Evolutionary conservation across 2,888 invertebrate genomes (phyloP), one percentile per base, ranked within the genome.

Genomic region (Pachycephus smyrnensis): DNA sequence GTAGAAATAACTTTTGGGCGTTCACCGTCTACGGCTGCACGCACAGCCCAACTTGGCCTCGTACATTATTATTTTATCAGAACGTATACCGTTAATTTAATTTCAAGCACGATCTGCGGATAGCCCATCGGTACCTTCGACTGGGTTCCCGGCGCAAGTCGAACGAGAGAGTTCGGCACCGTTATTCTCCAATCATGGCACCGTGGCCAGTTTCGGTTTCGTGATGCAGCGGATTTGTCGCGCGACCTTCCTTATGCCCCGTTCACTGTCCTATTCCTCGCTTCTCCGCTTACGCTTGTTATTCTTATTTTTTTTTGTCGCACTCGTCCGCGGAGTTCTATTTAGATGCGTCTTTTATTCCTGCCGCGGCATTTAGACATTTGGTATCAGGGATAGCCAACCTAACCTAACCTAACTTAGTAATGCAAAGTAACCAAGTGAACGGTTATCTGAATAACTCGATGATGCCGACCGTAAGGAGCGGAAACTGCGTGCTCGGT

Each of bases 21-120:
- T 23, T 55, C 40, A 1, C 40, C 40, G 40, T 55, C 23, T 55
- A 55, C 23, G 40, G 40, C 40, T 55, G 40, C 40, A 55, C 40
- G 40, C 40, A 55, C 40, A 55, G 40, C 23, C 40, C 40, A 15
- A 23, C 23, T 55, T 55, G 15, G 40, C 40, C 12, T 15, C 71
- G 71, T 71, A 15, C 71, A 15, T 32, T 71, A 71, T 71, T 71
- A 71, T 71, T 71, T 71, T 71, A 71, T 71, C 71, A 15, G 31
- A 32, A 9, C 71, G 23, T 81, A 73, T 81, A 82, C 82, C 82
- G 81, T 82, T 82, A 81, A 82, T 82, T 82, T 76, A 77, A 82
- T 80, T 82, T 78, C 69, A 75, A 77, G 75, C 80, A 73, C 75
- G 78, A 76, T 33, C 31, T 32, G 33, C 23, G 23, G 40, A 55